These are phyloP conservation scores for Eciton burchellii DNA, from an alignment of 1,140 invertebrate species.

Conservation along the genomic window DNA sequence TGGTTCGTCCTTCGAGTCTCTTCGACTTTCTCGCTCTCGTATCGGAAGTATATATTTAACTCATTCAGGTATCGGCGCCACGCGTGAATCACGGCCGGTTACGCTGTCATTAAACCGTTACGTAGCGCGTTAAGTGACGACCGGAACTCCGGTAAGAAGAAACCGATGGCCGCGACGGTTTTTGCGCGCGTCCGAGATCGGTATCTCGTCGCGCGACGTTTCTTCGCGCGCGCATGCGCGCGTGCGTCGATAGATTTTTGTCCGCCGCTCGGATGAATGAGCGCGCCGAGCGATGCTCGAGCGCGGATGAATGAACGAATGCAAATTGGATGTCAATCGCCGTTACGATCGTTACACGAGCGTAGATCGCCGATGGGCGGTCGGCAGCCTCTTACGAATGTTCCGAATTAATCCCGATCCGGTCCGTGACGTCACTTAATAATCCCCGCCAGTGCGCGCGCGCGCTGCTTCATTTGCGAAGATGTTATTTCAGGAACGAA, in stretches of 20 bases:
- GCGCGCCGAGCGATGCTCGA: conserved; percentile 5
- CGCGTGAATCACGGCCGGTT: conserved; percentile 49
- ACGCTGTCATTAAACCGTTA: conserved; percentile 56
- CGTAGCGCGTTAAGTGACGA: conserved; percentile 36
- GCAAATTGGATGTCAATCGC: conserved; percentile 50
- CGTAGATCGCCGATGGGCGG: conserved; percentile 38
- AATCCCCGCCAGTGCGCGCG: too few species aligned
- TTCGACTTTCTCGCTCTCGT: conserved; percentile 35
- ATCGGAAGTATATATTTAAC: conserved; percentile 29
- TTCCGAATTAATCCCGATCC: conserved; percentile 43
- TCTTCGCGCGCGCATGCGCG: conserved; percentile 5
- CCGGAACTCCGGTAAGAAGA: conserved; percentile 30
- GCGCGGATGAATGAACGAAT: conserved; percentile 55
- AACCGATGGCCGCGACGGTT: conserved; percentile 19
- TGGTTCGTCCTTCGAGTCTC: conserved; percentile 49
- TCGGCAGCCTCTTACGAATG: conserved; percentile 20
- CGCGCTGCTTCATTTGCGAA: conserved; percentile 34
- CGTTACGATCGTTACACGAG: too few species aligned
- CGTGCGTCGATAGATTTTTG: conserved; percentile 31
- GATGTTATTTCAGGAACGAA: conserved; percentile 33
- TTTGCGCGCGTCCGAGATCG: conserved; percentile 33
- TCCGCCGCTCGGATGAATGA: conserved; percentile 40
- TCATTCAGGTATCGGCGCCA: conserved; percentile 44
- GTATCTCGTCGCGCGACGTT: conserved; percentile 18
- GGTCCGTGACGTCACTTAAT: conserved; percentile 19